Percentiles rank a stretch among this genome's conserved stretches.
Evolutionary conservation across 2,113 vertebrate genomes (phyloP).

Genomic region (Tenebrosternarchus preto): DNA sequence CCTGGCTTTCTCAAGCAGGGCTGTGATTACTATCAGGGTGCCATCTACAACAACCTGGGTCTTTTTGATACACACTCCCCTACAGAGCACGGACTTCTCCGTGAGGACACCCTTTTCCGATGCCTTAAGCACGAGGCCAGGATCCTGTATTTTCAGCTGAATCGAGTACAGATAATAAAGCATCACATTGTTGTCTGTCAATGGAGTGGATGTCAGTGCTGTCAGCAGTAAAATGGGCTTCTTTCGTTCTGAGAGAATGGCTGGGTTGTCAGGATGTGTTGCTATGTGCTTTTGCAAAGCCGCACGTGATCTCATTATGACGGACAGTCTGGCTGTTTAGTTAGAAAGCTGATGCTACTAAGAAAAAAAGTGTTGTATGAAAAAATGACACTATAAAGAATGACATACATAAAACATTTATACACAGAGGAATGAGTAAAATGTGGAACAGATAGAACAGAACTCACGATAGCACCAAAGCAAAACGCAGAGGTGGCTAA

Average conservation of each 20-base stretch:
- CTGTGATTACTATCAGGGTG: constrained; percentile 37
- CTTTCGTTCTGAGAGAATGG: neutral
- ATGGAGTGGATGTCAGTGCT: neutral
- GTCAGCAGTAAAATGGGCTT: constrained; percentile 8
- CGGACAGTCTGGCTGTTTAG: neutral
- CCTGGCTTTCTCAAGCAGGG: constrained; percentile 35
- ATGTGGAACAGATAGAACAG: too few relatives aligned
- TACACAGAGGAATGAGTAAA: too few relatives aligned
- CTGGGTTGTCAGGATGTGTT: neutral
- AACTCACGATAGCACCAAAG: too few relatives aligned
- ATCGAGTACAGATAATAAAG: neutral
- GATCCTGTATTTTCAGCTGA: constrained; percentile 27
- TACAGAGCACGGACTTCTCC: constrained; percentile 9
- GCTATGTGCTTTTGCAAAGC: constrained; percentile 8
- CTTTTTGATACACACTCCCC: constrained; percentile 15
- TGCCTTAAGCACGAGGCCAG: neutral
- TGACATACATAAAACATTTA: neutral
- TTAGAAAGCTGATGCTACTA: neutral
- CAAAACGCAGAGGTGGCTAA: too few relatives aligned
- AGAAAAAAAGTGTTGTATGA: neutral
- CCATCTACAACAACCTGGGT: constrained; percentile 25
- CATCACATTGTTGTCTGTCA: neutral
- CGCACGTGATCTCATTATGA: constrained; percentile 8
- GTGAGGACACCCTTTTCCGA: neutral
- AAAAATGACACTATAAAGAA: neutral